Evolutionary conservation across 1,140 invertebrate genomes (phyloP).

Genomic region (Hirudo medicinalis): DNA sequence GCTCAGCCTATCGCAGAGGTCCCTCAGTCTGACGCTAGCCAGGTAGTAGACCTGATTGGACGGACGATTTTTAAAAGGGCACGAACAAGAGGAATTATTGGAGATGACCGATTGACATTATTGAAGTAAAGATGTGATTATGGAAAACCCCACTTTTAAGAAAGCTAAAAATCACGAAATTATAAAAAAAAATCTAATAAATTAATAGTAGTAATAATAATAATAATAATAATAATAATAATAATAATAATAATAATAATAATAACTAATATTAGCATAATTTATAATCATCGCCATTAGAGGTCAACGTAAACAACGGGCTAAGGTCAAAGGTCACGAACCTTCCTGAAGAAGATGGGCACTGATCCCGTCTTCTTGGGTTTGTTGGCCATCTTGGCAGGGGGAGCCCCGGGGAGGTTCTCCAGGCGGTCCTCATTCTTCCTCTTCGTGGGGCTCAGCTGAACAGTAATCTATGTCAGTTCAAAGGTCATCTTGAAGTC

Average conservation of each 20-base stretch:
- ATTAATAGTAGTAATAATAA: too few species aligned
- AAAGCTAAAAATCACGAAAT: background rate
- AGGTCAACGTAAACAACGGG: too few species aligned
- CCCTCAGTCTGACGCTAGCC: slow-evolving; percentile 71
- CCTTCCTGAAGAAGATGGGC: slow-evolving; percentile 42
- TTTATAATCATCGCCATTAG: too few species aligned
- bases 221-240: too few species aligned
- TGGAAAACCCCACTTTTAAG: background rate
- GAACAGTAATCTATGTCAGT: background rate
- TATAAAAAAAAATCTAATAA: background rate
- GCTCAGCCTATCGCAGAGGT: slow-evolving; percentile 67
- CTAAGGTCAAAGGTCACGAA: slow-evolving; percentile 20
- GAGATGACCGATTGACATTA: background rate
- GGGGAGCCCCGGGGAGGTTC: slow-evolving; percentile 1
- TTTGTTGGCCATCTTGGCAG: slow-evolving; percentile 25
- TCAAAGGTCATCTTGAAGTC: too few species aligned
- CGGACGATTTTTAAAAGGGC: background rate
- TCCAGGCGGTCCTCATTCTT: background rate
- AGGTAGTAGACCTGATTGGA: slow-evolving; percentile 69
- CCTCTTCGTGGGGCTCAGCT: slow-evolving; percentile 42
- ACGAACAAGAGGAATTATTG: too few species aligned
- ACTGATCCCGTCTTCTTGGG: slow-evolving; percentile 38
- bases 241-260: too few species aligned
- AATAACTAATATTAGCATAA: too few species aligned
- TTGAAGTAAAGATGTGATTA: background rate